Base-by-base conservation (phyloP, 2,113 vertebrate genomes). In the Aythya baeri region DNA sequence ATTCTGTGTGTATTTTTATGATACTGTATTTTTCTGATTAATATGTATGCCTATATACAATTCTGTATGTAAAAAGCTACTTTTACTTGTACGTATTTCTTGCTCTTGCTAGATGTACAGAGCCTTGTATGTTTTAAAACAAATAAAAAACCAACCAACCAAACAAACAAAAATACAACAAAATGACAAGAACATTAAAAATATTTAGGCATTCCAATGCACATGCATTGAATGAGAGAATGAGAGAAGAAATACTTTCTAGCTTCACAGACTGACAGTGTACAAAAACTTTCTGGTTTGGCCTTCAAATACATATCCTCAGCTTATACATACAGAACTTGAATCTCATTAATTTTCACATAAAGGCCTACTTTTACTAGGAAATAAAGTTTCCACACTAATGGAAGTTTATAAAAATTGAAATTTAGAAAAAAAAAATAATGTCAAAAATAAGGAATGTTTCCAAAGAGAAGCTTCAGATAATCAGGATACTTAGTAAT, bases 131-230 rank as follows among this genome's bases (percentile, higher is more conserved):
- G 13, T 26, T 75, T 92, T 78, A 32, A 25, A 72, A 55, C 2
- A 54, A 68, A 84, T 65, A 62, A 2, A 31, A 1, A 5, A 38
- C 36, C 36, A 65, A 41, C 11, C 41, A 22, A 41, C 4, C 41
- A 22, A 72, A 50, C 2, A 54, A 72, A 81, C 61, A 62, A 2
- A 31, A 1, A 5, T 17, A 62, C 36, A 65, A 20, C 20, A 49
- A 49, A 49, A 49, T 49, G 46, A 49, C 3, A 4, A 46, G 34
- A 81, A 13, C 0, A 0, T 31, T 43, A 32, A 13, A 71, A 59
- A 54, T 46, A 44, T 54, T 68, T 29, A 70, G 15, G 7, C 62
- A 59, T 93, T 81, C 44, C 41, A 67, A 8, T 58, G 44, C 68
- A 74, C 3, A 54, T 13, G 32, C 9, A 22, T 46, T 58, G 29